Percentiles rank a stretch among this genome's conserved stretches.
Conservation (phyloP, 1,140 invertebrate genomes). For the Plectus sambesii region DNA sequence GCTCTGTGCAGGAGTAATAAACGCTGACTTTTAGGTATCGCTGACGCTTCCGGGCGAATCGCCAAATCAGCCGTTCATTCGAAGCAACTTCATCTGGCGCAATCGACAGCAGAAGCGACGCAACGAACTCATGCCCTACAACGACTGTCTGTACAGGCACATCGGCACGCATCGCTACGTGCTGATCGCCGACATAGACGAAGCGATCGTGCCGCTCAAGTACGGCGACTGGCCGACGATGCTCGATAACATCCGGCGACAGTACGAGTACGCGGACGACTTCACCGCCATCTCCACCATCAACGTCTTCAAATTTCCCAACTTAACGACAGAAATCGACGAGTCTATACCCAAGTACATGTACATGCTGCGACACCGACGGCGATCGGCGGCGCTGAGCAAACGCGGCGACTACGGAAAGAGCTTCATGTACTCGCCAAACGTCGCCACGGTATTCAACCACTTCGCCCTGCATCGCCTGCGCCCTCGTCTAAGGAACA, state of each 20-base stretch:
- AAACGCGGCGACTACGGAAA: slow-evolving; percentile 50
- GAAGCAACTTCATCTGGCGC: slow-evolving; percentile 46
- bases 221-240: slow-evolving; percentile 63
- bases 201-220: slow-evolving; percentile 80
- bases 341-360: slow-evolving; percentile 28
- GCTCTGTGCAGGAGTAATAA: too few relatives aligned
- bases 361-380: slow-evolving; percentile 35
- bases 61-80: slow-evolving; percentile 56
- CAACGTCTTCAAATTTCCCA: slow-evolving; percentile 58
- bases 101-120: slow-evolving; percentile 73
- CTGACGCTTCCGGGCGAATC: slow-evolving; percentile 77
- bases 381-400: slow-evolving; percentile 46
- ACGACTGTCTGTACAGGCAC: slow-evolving; percentile 79
- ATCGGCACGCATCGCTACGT: slow-evolving; percentile 68
- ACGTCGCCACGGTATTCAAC: slow-evolving; percentile 85
- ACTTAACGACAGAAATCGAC: slow-evolving; percentile 17
- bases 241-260: slow-evolving; percentile 40
- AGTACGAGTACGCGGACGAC: slow-evolving; percentile 45
- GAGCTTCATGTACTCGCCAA: slow-evolving; percentile 62
- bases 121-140: slow-evolving; percentile 89
- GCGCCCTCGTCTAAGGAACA: slow-evolving; percentile 52
- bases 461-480: slow-evolving; percentile 67
- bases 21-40: slow-evolving; percentile 53
- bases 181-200: slow-evolving; percentile 78
- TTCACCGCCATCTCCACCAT: slow-evolving; percentile 56